Base-by-base conservation (phyloP, 2,113 vertebrate genomes). In the Lepus timidus region DNA sequence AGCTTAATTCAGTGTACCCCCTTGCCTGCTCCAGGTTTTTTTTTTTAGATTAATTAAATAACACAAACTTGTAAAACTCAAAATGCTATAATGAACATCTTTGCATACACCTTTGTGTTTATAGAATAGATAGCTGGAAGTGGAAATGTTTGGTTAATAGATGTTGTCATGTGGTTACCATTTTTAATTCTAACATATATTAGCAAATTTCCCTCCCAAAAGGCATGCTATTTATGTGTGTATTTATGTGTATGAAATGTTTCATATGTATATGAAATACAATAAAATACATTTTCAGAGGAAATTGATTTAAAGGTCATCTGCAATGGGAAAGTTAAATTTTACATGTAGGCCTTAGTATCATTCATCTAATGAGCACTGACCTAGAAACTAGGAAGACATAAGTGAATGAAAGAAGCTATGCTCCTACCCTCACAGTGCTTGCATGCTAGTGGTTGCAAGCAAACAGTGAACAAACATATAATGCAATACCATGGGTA, bases 101-200 rank as follows among this genome's bases (percentile, higher is more conserved):
- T 92, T 95, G 44, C 9, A n/a, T 23, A 88, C 0, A 19, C 1
- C 16, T 58, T 19, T 85, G 20, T 81, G 20, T 64, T 74, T 79
- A 1, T 71, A 89, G 51, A 51, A 49, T 22, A 87, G 67, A 58
- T 52, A 74, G 12, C 36, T 36, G 20, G 5, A 96, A 65, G 11
- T 95, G 51, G 51, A 80, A 89, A 52, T 44, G 58, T 29, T 58
- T 31, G 51, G 74, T 58, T 39, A 51, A n/a, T 3, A 0, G 25
- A 36, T 65, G 39, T 62, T 73, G 10, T 62, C 86, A 10, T 33
- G 33, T 71, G 8, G 12, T 85, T 81, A 6, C 71, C 79, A 39
- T 33, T 88, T 91, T 85, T 73, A 83, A 1, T 93, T 91, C 33
- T 86, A 82, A 81, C 27, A 84, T 33, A 86, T 74, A n/a, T 23